Percentiles rank a stretch among this genome's conserved stretches.
Evolutionary conservation across 2,113 vertebrate species (phyloP).

Genomic region (Pica pica): DNA sequence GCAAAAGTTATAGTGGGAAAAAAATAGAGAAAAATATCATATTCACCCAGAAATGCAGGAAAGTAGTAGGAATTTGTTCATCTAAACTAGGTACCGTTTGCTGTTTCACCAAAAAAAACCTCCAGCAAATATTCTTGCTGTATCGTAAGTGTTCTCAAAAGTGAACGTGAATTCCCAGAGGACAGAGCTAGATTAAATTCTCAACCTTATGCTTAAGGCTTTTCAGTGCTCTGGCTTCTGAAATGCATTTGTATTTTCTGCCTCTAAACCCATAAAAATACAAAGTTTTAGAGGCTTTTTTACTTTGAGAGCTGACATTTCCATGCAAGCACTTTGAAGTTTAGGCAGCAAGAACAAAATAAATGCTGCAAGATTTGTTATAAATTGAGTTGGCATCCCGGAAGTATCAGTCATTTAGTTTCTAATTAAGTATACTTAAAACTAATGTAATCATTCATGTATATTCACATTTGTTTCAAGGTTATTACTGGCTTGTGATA

Average conservation of each 20-base stretch:
- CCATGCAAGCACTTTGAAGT: background rate
- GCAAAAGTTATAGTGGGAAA: background rate
- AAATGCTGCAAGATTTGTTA: background rate
- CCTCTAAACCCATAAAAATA: background rate
- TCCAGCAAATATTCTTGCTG: background rate
- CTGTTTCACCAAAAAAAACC: accelerated
- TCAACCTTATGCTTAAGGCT: background rate
- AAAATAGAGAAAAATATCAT: background rate
- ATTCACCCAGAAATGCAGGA: background rate
- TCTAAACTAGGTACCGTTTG: background rate
- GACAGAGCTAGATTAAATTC: background rate
- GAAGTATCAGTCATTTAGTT: background rate
- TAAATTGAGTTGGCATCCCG: background rate
- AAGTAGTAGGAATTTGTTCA: background rate
- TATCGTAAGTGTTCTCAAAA: background rate
- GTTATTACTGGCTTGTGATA: background rate
- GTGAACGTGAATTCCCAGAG: background rate
- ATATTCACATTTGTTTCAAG: background rate
- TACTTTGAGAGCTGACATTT: background rate
- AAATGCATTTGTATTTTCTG: background rate
- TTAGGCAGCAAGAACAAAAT: background rate
- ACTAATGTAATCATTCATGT: background rate
- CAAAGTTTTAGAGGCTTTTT: background rate
- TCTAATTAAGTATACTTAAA: background rate
- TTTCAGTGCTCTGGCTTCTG: background rate